phyloP scores from a whole-genome alignment of 1,140 invertebrate species.

The Saccostrea glomerata region DNA sequence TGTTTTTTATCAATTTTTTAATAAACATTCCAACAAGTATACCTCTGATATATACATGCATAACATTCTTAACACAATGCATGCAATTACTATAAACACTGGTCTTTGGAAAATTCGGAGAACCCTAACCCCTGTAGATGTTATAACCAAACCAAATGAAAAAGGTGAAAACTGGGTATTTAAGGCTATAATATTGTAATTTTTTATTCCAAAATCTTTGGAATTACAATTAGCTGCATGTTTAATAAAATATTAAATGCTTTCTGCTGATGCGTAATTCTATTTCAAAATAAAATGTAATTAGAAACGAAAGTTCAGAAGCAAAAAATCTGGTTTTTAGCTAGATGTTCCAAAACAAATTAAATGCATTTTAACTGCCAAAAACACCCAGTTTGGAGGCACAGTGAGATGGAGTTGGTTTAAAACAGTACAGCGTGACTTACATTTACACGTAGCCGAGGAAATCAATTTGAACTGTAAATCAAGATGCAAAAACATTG shows the following conservation, averaged over 20 bases:
- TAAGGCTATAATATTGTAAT: background rate
- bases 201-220: no score
- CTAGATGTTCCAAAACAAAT: background rate
- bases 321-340: background rate
- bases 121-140: background rate
- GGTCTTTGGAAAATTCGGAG: background rate
- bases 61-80: background rate
- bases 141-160: background rate
- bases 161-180: background rate
- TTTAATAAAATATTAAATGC: no score
- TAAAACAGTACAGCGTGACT: background rate
- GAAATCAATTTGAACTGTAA: slow-evolving; percentile 27
- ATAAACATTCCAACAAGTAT: background rate
- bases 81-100: background rate
- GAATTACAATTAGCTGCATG: no score
- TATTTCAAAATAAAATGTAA: background rate
- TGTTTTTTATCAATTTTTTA: background rate
- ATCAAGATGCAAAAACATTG: slow-evolving; percentile 31
- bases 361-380: background rate
- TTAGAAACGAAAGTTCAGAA: background rate
- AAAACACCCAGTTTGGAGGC: background rate
- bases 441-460: slow-evolving; percentile 30
- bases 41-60: background rate
- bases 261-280: no score
- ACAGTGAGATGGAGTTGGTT: background rate